Conservation (phyloP, 2,113 vertebrate species). For the Gallinago media region DNA sequence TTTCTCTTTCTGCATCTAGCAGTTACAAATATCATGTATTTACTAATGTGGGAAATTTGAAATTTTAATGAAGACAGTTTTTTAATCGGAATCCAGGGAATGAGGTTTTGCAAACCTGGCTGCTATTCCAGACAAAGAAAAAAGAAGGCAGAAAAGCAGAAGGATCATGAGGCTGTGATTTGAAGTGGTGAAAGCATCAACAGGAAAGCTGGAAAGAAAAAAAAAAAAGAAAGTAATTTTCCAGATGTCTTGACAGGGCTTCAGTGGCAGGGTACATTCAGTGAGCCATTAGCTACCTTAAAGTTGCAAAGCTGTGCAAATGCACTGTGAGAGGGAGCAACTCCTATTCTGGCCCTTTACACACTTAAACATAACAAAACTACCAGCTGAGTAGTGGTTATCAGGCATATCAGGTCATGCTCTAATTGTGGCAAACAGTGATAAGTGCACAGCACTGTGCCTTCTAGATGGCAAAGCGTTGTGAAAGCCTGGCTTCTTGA, state of each 20-base stretch:
- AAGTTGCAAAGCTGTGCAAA: not conserved
- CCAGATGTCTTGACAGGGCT: not conserved
- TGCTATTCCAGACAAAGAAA: not conserved
- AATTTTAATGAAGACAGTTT: not conserved
- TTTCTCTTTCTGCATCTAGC: not conserved
- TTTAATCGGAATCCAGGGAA: not conserved
- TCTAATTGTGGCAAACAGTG: constrained; percentile 40
- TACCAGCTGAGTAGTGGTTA: not conserved
- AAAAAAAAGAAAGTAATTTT: not conserved
- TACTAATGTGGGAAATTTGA: not conserved
- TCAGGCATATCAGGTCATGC: constrained; percentile 58
- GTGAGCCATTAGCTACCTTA: not conserved
- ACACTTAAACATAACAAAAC: not conserved
- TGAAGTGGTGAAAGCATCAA: not conserved
- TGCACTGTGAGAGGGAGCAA: not conserved
- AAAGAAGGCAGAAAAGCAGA: not conserved
- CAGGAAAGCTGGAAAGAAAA: not conserved
- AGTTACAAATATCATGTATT: not conserved
- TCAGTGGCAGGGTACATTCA: not conserved
- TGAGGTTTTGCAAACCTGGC: not conserved
- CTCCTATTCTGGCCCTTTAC: not conserved
- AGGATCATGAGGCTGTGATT: not conserved
- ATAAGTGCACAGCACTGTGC: not conserved
- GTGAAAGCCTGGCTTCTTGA: not conserved
- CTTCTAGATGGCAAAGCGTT: not conserved